phyloP scores from a whole-genome alignment of 2,797 vertebrate genomes.

The Melanotaenia parkinsoni region DNA sequence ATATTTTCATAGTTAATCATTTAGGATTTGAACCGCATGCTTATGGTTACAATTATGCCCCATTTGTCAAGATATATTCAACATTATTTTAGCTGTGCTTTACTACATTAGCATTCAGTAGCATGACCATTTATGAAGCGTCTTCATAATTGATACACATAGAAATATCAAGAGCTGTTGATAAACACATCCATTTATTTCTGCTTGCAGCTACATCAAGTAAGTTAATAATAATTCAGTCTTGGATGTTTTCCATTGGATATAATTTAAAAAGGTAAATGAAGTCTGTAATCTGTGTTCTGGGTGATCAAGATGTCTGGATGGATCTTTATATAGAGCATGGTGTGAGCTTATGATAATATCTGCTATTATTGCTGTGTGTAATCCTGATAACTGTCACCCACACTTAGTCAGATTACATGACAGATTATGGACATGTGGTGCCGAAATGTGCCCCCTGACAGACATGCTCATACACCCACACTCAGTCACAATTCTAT shows the following conservation, averaged over 20 bases:
- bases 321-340: constrained; percentile 75
- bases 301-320: constrained; percentile 57
- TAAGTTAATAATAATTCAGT: background rate
- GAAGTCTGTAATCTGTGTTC: constrained; percentile 36
- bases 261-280: constrained; percentile 13
- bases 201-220: background rate
- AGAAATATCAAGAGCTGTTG: background rate
- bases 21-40: background rate
- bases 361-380: constrained; percentile 86
- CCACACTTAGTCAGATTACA: constrained; percentile 85
- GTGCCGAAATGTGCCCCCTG: constrained; percentile 68
- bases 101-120: background rate
- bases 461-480: constrained; percentile 25
- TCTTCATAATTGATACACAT: background rate
- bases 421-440: constrained; percentile 83
- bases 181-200: background rate
- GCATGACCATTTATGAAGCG: background rate
- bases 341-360: constrained; percentile 81
- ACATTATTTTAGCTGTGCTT: background rate
- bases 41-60: background rate
- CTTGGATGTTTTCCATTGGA: background rate
- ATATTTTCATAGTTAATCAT: background rate
- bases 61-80: background rate
- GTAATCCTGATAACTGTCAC: constrained; percentile 88
- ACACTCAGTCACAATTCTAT: background rate